Percentiles rank a stretch among this genome's conserved stretches.
These are phyloP conservation scores for Drosophila pruinosa DNA, from an alignment of 1,140 invertebrate genomes.

Conservation along the genomic window DNA sequence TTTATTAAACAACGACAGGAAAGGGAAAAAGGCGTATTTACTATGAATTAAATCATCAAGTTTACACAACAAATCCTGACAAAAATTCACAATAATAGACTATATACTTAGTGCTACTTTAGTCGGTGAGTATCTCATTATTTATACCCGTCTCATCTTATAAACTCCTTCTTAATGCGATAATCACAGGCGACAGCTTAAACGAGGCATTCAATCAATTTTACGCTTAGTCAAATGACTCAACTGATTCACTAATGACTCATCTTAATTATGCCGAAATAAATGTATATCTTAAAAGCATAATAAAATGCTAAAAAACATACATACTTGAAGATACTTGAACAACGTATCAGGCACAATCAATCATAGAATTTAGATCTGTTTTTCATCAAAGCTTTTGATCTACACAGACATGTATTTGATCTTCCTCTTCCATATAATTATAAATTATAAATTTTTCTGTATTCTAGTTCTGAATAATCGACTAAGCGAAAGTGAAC, in stretches of 20 bases:
- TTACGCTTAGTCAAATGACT: slow-evolving; percentile 41
- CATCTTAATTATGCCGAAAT: slow-evolving; percentile 1
- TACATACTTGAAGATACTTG: slow-evolving; percentile 8
- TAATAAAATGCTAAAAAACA: slow-evolving; percentile 9
- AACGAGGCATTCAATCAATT: slow-evolving; percentile 48
- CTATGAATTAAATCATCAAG: slow-evolving; percentile 70
- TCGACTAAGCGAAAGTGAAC: background rate
- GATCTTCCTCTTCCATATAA: background rate
- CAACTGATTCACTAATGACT: slow-evolving; percentile 20
- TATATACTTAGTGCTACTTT: background rate
- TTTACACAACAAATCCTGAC: background rate
- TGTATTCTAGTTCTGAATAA: background rate
- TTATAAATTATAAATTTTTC: background rate
- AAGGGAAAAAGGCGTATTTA: slow-evolving; percentile 83
- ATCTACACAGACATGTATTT: background rate
- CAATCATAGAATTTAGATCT: slow-evolving; percentile 21
- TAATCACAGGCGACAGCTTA: slow-evolving; percentile 45
- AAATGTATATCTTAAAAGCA: slow-evolving; percentile 11
- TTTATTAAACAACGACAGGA: slow-evolving; percentile 79
- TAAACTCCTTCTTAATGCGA: background rate
- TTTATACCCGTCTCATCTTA: background rate
- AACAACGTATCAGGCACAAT: background rate
- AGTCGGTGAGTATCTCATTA: slow-evolving; percentile 38
- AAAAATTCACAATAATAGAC: background rate
- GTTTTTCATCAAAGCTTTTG: slow-evolving; percentile 19